These are phyloP conservation scores for Paramormyrops kingsleyae DNA, from an alignment of 2,113 vertebrate genomes.

Conservation along the genomic window DNA sequence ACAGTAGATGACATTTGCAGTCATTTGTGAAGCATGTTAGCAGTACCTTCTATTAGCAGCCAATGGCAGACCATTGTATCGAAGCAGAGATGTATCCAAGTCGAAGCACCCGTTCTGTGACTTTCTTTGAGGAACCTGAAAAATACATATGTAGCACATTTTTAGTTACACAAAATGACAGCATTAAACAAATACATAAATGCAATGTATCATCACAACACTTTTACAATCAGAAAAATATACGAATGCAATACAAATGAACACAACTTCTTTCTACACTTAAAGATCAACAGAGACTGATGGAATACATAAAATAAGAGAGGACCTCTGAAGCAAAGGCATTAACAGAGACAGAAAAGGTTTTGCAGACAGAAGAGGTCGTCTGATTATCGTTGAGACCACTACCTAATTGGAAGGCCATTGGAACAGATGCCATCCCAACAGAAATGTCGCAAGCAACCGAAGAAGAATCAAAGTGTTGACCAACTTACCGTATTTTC, in stretches of 20 bases:
- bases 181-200: background rate
- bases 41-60: slow-evolving; percentile 78
- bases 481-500: too few species aligned
- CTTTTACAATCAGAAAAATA: background rate
- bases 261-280: background rate
- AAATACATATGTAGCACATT: slow-evolving; percentile 37
- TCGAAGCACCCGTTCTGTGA: slow-evolving; percentile 92
- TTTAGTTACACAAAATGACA: background rate
- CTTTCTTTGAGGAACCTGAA: slow-evolving; percentile 94
- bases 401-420: background rate
- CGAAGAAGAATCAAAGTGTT: background rate
- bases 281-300: background rate
- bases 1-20: background rate
- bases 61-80: slow-evolving; percentile 75
- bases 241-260: background rate
- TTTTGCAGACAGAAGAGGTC: background rate
- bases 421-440: background rate
- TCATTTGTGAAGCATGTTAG: background rate
- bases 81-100: slow-evolving; percentile 81
- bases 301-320: background rate
- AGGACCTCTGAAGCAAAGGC: background rate
- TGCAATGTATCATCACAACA: background rate
- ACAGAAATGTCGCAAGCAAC: background rate
- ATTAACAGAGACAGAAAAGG: background rate
- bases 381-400: background rate